Evolutionary conservation across 2,113 vertebrate species (phyloP).

Genomic region (Bubo blakistoni): DNA sequence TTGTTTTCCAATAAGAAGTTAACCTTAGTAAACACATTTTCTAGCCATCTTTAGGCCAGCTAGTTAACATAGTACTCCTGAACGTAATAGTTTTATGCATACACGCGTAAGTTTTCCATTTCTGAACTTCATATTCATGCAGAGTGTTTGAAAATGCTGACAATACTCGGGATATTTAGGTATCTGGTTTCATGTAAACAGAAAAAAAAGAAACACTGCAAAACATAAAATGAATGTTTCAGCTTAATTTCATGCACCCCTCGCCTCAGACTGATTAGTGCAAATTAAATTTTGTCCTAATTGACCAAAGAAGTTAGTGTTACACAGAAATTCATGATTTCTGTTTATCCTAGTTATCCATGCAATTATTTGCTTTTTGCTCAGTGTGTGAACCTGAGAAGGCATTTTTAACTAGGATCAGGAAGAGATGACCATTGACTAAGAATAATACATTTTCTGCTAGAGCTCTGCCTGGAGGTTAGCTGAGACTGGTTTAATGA

Average conservation of each 20-base stretch:
- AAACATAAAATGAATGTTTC: background rate
- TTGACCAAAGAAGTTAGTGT: background rate
- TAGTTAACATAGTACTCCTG: background rate
- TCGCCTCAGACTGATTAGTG: background rate
- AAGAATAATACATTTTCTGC: background rate
- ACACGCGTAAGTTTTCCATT: background rate
- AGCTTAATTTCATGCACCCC: background rate
- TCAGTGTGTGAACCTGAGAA: background rate
- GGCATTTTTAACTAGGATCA: background rate
- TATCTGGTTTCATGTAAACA: background rate
- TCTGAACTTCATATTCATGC: background rate
- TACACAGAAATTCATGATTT: background rate
- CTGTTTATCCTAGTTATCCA: background rate
- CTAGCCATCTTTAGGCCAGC: background rate
- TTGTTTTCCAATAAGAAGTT: background rate
- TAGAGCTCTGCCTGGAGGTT: background rate
- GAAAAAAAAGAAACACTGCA: background rate
- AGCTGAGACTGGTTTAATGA: background rate
- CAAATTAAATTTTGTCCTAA: slow-evolving; percentile 25
- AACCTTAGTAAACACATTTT: background rate
- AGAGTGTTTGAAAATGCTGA: background rate
- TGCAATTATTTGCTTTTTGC: background rate
- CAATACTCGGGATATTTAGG: background rate
- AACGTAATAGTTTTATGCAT: background rate
- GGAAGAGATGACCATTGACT: background rate